Percentiles rank a stretch among this genome's conserved stretches.
These are phyloP conservation scores for Rhea pennata DNA, from an alignment of 2,113 vertebrate genomes.

Conservation along the genomic window DNA sequence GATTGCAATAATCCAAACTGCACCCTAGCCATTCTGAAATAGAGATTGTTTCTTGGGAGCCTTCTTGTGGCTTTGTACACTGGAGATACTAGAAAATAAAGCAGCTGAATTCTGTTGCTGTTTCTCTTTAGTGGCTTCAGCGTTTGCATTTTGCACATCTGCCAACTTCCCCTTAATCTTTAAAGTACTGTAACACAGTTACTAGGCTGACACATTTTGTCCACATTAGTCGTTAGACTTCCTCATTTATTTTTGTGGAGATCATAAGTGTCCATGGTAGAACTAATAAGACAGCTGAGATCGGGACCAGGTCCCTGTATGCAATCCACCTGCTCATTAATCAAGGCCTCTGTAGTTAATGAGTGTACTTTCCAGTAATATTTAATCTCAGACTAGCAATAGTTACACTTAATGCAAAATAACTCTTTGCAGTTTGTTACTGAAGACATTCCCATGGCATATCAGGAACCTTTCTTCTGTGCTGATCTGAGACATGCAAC, in stretches of 20 bases:
- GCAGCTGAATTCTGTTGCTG: not conserved
- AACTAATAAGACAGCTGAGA: slow-evolving; percentile 38
- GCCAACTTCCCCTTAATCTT: not conserved
- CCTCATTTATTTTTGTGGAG: slow-evolving; percentile 33
- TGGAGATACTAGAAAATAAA: not conserved
- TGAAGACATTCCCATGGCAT: not conserved
- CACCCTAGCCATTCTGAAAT: not conserved
- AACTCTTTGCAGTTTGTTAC: not conserved
- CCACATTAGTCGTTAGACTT: slow-evolving; percentile 43
- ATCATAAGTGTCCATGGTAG: slow-evolving; percentile 24
- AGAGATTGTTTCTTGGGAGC: not conserved
- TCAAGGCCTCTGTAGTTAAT: slow-evolving; percentile 76
- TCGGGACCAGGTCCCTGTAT: slow-evolving; percentile 50
- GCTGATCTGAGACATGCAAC: not conserved
- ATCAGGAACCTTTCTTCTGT: not conserved
- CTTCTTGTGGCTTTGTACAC: rapidly evolving
- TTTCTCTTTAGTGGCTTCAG: not conserved
- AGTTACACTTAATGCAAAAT: slow-evolving; percentile 39
- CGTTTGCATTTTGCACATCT: slow-evolving; percentile 2
- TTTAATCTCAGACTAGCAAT: slow-evolving; percentile 56
- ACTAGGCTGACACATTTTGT: not conserved
- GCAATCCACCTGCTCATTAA: slow-evolving; percentile 67
- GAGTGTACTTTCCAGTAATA: slow-evolving; percentile 71
- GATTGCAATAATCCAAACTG: not conserved
- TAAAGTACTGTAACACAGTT: not conserved